These are phyloP conservation scores for Vollenhovia emeryi DNA, from an alignment of 1,140 invertebrate genomes.

Conservation along the genomic window DNA sequence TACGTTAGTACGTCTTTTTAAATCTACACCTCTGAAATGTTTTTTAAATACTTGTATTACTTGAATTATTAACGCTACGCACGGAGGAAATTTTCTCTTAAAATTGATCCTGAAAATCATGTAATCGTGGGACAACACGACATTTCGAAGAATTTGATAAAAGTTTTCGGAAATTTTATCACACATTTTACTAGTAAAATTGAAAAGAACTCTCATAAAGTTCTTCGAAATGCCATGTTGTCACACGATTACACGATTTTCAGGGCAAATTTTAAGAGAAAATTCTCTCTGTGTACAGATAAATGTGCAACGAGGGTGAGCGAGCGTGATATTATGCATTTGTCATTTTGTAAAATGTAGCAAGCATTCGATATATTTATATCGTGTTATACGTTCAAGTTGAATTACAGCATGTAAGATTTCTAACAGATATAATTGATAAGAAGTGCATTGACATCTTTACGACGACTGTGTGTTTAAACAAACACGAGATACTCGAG, in stretches of 20 bases:
- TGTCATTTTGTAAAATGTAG: not conserved
- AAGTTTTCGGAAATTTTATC: too few relatives aligned
- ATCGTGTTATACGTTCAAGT: not conserved
- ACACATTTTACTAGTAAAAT: too few relatives aligned
- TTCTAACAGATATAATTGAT: slow-evolving; percentile 10
- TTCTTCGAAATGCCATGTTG: too few relatives aligned
- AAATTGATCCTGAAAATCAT: too few relatives aligned
- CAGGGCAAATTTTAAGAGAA: too few relatives aligned
- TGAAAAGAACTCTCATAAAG: too few relatives aligned
- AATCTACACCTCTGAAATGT: not conserved
- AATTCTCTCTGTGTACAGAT: too few relatives aligned
- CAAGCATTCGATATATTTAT: not conserved
- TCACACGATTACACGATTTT: too few relatives aligned
- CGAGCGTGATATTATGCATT: not conserved
- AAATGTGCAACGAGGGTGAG: not conserved
- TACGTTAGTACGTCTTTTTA: not conserved
- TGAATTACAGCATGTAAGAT: not conserved
- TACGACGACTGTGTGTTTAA: not conserved
- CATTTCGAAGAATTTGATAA: too few relatives aligned
- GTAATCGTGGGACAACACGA: too few relatives aligned
- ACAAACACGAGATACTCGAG: not conserved
- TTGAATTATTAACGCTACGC: not conserved
- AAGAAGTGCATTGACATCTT: not conserved
- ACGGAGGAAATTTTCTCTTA: too few relatives aligned
- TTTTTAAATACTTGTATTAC: not conserved